Conservation (phyloP, 2,113 vertebrate species). For the Phrynosoma platyrhinos region DNA sequence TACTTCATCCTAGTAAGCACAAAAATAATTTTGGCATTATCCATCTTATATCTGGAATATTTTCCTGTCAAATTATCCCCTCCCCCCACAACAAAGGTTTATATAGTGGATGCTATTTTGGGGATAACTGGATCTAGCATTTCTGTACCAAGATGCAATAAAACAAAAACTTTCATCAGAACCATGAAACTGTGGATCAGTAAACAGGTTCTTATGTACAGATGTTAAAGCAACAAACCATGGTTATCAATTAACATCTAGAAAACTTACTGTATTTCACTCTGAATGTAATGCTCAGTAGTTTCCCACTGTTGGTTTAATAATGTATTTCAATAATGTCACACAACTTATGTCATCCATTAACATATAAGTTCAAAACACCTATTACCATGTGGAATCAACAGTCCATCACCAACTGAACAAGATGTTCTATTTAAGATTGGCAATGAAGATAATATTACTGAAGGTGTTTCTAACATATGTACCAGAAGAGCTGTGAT, state of each 20-base stretch:
- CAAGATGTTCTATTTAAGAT: slow-evolving; percentile 40
- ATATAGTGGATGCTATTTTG: not conserved
- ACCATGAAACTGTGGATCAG: not conserved
- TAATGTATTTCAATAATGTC: slow-evolving; percentile 7
- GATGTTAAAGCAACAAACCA: not conserved
- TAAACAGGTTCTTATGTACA: not conserved
- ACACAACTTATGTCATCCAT: not conserved
- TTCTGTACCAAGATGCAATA: not conserved
- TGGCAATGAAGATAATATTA: not conserved
- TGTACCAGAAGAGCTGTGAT: slow-evolving; percentile 41
- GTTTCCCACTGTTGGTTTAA: not conserved
- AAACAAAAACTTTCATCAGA: slow-evolving; percentile 15
- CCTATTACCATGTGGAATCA: not conserved
- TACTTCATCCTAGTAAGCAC: no score
- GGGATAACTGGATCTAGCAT: not conserved
- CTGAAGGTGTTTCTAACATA: slow-evolving; percentile 40
- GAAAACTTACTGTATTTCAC: not conserved
- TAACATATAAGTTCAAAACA: not conserved
- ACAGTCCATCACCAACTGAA: not conserved
- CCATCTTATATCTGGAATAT: not conserved
- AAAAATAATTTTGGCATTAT: no score
- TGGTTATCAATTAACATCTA: not conserved
- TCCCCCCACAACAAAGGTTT: not conserved
- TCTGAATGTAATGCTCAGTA: slow-evolving; percentile 30
- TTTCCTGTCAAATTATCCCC: not conserved